Evolutionary conservation across 2,888 invertebrate genomes (phyloP).

Genomic region (Bimastos eiseni): DNA sequence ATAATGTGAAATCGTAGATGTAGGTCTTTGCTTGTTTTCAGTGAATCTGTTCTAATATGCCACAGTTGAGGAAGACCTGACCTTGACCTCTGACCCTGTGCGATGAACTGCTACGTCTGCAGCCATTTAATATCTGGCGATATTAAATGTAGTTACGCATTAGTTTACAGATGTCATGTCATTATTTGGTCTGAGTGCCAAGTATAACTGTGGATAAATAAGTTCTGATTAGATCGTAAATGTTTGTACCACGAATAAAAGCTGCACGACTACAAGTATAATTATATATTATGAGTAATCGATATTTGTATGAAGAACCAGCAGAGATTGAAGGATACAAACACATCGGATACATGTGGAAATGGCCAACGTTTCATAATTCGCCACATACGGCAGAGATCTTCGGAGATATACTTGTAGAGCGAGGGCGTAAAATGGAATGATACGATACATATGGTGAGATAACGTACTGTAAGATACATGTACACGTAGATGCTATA

Average conservation of each 20-base stretch:
- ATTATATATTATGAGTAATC: no score
- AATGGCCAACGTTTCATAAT: not conserved
- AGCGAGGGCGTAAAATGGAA: not conserved
- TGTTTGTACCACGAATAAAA: not conserved
- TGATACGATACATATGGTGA: not conserved
- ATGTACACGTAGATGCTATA: no score
- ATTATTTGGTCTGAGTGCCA: not conserved
- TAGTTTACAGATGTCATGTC: not conserved
- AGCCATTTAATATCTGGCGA: not conserved
- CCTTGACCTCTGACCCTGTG: not conserved
- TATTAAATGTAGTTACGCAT: not conserved
- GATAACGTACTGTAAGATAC: no score
- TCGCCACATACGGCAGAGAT: not conserved
- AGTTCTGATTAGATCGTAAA: not conserved
- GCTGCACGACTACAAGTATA: not conserved
- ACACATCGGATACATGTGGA: no score
- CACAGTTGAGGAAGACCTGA: no score
- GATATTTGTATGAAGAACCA: no score
- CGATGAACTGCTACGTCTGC: not conserved
- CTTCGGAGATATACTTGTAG: not conserved
- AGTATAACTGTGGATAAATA: not conserved
- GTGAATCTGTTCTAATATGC: no score
- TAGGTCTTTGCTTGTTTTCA: no score
- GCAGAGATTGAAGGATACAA: no score
- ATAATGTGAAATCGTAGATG: no score